phyloP scores from a whole-genome alignment of 2,797 vertebrate species.

The Natrix natrix region DNA sequence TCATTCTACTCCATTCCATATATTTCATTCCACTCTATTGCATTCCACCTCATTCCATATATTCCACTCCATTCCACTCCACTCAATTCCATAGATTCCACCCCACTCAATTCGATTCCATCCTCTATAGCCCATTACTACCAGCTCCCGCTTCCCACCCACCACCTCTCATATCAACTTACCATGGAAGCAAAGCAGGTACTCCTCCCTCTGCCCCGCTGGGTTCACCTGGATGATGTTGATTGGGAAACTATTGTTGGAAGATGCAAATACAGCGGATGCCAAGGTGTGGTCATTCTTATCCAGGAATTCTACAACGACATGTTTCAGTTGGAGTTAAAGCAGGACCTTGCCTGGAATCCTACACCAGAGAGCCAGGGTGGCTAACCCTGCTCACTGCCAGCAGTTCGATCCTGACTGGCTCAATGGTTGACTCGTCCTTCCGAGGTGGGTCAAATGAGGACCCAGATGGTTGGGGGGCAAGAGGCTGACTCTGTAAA shows the following conservation, averaged over 20 bases:
- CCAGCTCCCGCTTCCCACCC: not conserved
- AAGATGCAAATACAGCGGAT: conserved; percentile 92
- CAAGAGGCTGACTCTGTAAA: no score
- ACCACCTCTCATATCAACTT: conserved; percentile 4
- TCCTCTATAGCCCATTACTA: not conserved
- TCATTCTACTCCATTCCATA: no score
- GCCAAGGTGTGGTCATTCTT: conserved; percentile 95
- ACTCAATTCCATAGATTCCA: accelerated
- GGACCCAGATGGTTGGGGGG: no score
- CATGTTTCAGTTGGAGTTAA: not conserved
- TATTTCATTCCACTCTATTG: no score
- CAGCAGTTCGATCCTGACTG: no score
- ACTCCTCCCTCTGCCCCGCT: conserved; percentile 91
- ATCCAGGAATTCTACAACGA: conserved; percentile 89
- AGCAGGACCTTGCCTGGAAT: not conserved
- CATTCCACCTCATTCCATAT: no score
- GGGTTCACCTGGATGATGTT: conserved; percentile 95
- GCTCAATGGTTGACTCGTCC: no score
- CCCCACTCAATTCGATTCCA: no score
- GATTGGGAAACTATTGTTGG: conserved; percentile 97
- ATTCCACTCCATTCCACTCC: no score
- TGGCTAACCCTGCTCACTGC: no score
- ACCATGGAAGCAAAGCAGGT: conserved; percentile 98
- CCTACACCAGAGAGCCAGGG: no score
- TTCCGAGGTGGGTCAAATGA: no score